Evolutionary conservation across 2,888 invertebrate genomes (phyloP).

Genomic region (Pomacea canaliculata): DNA sequence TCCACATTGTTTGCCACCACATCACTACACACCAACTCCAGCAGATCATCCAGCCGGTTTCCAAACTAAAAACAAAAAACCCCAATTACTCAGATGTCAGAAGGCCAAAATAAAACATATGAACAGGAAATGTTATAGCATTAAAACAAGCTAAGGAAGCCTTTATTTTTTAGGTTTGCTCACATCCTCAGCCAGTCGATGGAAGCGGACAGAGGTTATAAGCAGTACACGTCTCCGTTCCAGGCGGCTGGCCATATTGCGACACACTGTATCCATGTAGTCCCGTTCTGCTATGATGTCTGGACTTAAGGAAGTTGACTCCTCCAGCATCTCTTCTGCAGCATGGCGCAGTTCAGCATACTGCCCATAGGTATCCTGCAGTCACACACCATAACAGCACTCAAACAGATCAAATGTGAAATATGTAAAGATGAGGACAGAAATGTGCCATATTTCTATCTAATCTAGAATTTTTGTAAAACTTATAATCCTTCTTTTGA

Average conservation of each 20-base stretch:
- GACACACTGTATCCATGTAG: conserved; percentile 86
- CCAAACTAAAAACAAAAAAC: conserved; percentile 56
- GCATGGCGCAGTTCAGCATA: conserved; percentile 83
- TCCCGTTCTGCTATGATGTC: conserved; percentile 81
- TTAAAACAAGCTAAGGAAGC: too few species aligned
- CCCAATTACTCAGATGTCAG: not conserved
- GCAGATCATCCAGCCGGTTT: conserved; percentile 63
- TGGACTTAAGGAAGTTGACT: conserved; percentile 72
- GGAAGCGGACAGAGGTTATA: conserved; percentile 82
- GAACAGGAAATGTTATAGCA: too few species aligned
- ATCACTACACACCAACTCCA: conserved; percentile 69
- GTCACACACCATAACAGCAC: not conserved
- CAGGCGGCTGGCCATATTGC: conserved; percentile 81
- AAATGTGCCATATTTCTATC: too few species aligned
- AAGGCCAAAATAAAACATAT: too few species aligned
- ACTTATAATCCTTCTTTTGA: too few species aligned
- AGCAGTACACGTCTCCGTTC: conserved; percentile 81
- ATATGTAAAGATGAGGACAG: not conserved
- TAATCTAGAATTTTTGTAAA: too few species aligned
- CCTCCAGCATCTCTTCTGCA: conserved; percentile 74
- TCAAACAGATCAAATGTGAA: not conserved
- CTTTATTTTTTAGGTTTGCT: conserved; percentile 30
- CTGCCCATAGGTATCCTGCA: conserved; percentile 81
- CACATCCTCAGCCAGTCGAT: conserved; percentile 81
- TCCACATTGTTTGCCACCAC: conserved; percentile 60